phyloP scores from a whole-genome alignment of 1,140 invertebrate species.

The Melitaea cinxia region DNA sequence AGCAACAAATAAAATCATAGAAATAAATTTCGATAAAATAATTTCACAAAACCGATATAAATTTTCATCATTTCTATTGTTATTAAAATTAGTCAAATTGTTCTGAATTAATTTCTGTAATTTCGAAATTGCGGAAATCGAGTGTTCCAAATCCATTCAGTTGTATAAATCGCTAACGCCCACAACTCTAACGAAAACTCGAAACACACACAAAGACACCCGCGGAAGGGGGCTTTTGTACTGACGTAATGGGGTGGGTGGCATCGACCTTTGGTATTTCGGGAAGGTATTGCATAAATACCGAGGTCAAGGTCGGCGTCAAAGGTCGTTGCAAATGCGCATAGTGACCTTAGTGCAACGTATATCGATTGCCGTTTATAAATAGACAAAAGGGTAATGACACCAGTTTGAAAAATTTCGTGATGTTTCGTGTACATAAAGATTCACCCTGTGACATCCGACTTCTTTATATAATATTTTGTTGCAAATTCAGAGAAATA shows the following conservation, averaged over 20 bases:
- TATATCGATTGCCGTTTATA: conserved; percentile 11
- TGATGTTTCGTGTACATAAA: no score
- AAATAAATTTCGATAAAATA: no score
- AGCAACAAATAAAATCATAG: no score
- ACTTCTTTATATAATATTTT: no score
- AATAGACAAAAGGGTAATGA: neutral
- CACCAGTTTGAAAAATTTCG: neutral
- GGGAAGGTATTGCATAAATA: conserved; percentile 27
- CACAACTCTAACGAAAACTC: no score
- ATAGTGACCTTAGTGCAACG: conserved; percentile 32
- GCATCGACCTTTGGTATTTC: conserved; percentile 37
- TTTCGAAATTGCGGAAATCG: no score
- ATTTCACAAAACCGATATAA: no score
- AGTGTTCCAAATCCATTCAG: neutral
- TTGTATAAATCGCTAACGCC: neutral
- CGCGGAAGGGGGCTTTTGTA: neutral
- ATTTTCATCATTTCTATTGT: no score
- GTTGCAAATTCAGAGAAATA: no score
- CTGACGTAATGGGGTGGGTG: conserved; percentile 24
- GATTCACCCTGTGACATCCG: no score
- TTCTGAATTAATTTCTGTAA: neutral
- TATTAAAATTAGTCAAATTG: no score
- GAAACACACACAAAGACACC: neutral
- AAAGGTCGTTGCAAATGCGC: conserved; percentile 42
- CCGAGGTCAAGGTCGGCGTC: conserved; percentile 34